phyloP scores from a whole-genome alignment of 2,113 vertebrate genomes.

The Grus americana region DNA sequence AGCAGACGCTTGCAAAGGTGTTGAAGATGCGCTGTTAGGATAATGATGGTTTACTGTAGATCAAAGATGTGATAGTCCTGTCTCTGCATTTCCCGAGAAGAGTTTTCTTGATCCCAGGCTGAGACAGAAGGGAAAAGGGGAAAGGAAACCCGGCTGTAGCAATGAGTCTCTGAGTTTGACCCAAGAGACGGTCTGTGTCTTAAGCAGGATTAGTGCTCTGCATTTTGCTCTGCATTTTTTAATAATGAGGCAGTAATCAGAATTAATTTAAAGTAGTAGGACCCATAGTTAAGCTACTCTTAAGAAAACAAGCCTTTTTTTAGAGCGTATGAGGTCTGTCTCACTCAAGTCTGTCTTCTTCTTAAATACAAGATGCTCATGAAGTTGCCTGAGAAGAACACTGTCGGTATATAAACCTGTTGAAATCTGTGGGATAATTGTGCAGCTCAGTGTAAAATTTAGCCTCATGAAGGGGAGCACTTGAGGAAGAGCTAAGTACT shows the following conservation, averaged over 20 bases:
- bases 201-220: neutral
- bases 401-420: neutral
- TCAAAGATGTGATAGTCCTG: neutral
- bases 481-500: neutral
- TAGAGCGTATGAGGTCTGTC: neutral
- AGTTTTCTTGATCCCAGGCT: neutral
- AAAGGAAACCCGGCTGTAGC: neutral
- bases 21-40: neutral
- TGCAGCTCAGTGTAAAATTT: neutral
- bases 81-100: neutral
- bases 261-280: neutral
- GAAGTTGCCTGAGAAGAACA: neutral
- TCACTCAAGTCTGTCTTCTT: neutral
- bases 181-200: neutral
- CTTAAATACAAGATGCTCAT: neutral
- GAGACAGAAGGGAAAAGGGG: neutral
- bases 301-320: neutral
- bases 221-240: neutral
- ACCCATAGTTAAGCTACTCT: neutral
- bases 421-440: neutral
- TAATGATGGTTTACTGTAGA: neutral
- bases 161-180: neutral
- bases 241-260: neutral
- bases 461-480: rapidly evolving
- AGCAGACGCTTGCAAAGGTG: rapidly evolving